A percentile compares a stretch with the other conserved stretches of the same genome.
Conservation (phyloP, 1,140 invertebrate species). For the Telenomus remus region DNA sequence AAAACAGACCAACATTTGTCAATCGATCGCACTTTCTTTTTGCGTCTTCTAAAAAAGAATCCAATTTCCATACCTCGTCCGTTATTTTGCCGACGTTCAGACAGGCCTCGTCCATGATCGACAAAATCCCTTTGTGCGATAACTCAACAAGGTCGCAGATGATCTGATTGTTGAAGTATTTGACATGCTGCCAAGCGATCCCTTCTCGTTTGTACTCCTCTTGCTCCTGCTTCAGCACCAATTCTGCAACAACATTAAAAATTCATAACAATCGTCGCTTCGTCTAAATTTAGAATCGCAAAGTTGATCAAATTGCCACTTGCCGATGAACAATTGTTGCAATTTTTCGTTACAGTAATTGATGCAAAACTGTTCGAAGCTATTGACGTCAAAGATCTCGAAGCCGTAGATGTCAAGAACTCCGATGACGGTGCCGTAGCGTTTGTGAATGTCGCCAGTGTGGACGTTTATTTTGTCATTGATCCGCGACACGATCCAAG, state of each 20-base stretch:
- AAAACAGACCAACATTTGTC: too few species aligned
- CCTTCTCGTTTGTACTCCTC: slow-evolving; percentile 95
- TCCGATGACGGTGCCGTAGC: slow-evolving; percentile 91
- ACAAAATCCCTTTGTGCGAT: slow-evolving; percentile 91
- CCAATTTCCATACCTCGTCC: slow-evolving; percentile 79
- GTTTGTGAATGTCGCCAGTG: slow-evolving; percentile 72
- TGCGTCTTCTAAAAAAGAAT: not conserved
- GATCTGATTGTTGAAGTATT: slow-evolving; percentile 95
- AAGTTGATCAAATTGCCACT: slow-evolving; percentile 24
- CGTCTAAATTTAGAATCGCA: not conserved
- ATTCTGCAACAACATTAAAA: slow-evolving; percentile 77
- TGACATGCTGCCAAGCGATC: slow-evolving; percentile 92
- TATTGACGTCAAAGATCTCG: slow-evolving; percentile 96
- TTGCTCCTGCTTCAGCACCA: slow-evolving; percentile 96
- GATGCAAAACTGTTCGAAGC: slow-evolving; percentile 96
- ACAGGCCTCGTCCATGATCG: slow-evolving; percentile 96
- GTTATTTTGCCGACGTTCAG: slow-evolving; percentile 95
- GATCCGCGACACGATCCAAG: slow-evolving; percentile 92
- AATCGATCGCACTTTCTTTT: slow-evolving; percentile 7
- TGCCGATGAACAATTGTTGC: slow-evolving; percentile 96
- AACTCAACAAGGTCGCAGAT: slow-evolving; percentile 96
- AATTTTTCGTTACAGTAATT: slow-evolving; percentile 98
- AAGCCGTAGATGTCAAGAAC: slow-evolving; percentile 98
- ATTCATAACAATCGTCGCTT: not conserved
- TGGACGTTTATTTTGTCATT: slow-evolving; percentile 88